Percentiles rank a stretch among this genome's conserved stretches.
Conservation (phyloP, 2,888 invertebrate species). For the Agonopterix arenella region DNA sequence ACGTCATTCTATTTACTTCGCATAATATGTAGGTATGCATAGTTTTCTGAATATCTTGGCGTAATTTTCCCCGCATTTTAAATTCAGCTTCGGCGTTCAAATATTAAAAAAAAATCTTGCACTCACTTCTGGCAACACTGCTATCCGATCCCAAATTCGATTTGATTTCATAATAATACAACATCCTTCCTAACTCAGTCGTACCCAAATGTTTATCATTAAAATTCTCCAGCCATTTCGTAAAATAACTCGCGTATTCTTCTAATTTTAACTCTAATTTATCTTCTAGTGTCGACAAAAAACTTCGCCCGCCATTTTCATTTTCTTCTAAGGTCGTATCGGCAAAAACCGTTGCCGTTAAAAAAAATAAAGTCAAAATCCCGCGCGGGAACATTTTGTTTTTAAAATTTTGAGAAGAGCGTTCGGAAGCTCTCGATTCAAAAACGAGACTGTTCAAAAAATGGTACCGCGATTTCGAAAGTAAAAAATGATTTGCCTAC, state of each 20-base stretch:
- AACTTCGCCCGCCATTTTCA: constrained; percentile 9
- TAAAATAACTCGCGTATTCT: constrained; percentile 25
- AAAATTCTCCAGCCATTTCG: constrained; percentile 37
- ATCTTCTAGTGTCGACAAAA: constrained; percentile 26
- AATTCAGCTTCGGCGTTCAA: too few species aligned
- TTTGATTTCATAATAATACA: constrained; percentile 50
- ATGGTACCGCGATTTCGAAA: background rate
- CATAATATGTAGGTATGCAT: too few species aligned
- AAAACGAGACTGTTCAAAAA: constrained; percentile 26
- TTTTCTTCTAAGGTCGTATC: background rate
- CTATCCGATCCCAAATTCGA: constrained; percentile 22
- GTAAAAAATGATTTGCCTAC: background rate
- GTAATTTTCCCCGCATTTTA: too few species aligned
- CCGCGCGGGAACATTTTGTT: constrained; percentile 17
- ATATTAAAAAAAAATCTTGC: constrained; percentile 25
- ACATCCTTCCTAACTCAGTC: constrained; percentile 40
- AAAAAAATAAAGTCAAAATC: constrained; percentile 16
- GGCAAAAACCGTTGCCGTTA: background rate
- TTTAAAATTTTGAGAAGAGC: constrained; percentile 11
- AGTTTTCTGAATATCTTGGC: too few species aligned
- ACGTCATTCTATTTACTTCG: too few species aligned
- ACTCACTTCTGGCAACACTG: constrained; percentile 17
- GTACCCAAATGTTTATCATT: constrained; percentile 47
- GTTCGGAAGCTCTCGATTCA: constrained; percentile 24
- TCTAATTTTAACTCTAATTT: constrained; percentile 34